Evolutionary conservation across 1,140 invertebrate species (phyloP).

Genomic region (Ectropis grisescens): DNA sequence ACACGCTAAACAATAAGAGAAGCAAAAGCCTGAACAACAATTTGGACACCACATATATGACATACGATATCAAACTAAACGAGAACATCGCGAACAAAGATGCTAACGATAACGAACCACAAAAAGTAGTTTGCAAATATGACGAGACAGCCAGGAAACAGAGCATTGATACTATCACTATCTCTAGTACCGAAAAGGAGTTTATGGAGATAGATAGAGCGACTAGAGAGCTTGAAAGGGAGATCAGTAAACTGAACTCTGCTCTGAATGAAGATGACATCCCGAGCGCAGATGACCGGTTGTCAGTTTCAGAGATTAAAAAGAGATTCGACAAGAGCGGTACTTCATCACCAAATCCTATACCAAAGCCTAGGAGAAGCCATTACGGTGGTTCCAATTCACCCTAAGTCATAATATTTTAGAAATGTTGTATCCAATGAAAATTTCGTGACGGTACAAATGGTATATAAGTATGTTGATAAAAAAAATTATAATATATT

Average conservation of each 20-base stretch:
- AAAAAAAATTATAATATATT: too few species aligned
- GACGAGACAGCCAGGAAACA: slow-evolving; percentile 34
- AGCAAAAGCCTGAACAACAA: slow-evolving; percentile 54
- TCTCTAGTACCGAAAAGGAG: slow-evolving; percentile 60
- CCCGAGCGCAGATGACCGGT: slow-evolving; percentile 18
- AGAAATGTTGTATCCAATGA: slow-evolving; percentile 2
- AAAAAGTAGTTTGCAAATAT: slow-evolving; percentile 57
- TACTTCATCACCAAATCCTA: slow-evolving; percentile 54
- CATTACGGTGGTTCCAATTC: slow-evolving; percentile 43
- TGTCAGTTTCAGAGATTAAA: slow-evolving; percentile 56
- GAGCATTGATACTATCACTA: slow-evolving; percentile 47
- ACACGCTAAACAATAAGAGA: slow-evolving; percentile 42
- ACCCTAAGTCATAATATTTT: slow-evolving; percentile 17
- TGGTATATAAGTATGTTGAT: too few species aligned
- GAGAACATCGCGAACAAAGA: slow-evolving; percentile 28
- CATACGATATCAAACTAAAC: slow-evolving; percentile 52
- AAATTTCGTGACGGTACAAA: too few species aligned
- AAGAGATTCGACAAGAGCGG: slow-evolving; percentile 50
- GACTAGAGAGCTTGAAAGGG: slow-evolving; percentile 53
- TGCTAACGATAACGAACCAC: slow-evolving; percentile 43
- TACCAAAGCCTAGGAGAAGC: slow-evolving; percentile 65
- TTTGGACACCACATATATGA: slow-evolving; percentile 29
- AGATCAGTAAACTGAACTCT: slow-evolving; percentile 56
- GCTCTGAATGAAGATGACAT: slow-evolving; percentile 49
- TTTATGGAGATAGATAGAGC: slow-evolving; percentile 64